Evolutionary conservation across 2,888 invertebrate genomes (phyloP), one percentile per base, ranked within the genome.

Genomic region (Penaeus monodon): DNA sequence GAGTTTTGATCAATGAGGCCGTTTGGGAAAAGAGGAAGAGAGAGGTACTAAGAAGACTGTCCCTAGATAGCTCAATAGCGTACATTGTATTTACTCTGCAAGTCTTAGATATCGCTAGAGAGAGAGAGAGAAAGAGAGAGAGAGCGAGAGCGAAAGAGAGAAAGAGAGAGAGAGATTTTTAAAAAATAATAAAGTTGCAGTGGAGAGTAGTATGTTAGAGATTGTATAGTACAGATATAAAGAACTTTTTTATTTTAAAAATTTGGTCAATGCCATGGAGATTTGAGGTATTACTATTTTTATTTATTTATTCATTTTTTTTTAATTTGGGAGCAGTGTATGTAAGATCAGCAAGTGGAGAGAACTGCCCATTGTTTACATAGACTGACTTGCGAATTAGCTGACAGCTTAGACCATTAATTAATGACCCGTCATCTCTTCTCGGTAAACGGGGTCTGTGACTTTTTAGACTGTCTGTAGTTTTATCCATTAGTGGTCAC

Each of bases 1-100:
- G 96, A 95, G 96, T 97, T 94, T 96, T 97, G 95, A 95, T 97
- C 94, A 97, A 97, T 95, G 88, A 89, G 65, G 86, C 88, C 86
- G 82, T 87, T 81, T 89, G 89, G 89, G 85, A 85, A 68, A 78
- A 84, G 63, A 89, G 88, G 88, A 88, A 68, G 81, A 86, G 86
- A 89, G 89, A 89, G 89, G 89, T 89, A 89, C 79, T 87, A 83
- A 79, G 76, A 38, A 49, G 66, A 57, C 65, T 78, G 83, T 87
- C 49, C 83, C 78, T 87, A 87, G 86, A 87, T 57, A 73, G 17
- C 57, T 27, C 57, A 68, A 83, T 87, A 87, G 86, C 79, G 82
- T 83, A 82, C 65, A 38, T 38, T 86, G 82, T 87, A 83, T 82
- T 77, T 82, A 73, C 27, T 66, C n/a, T 82, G 82, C 85, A 66